phyloP scores from a whole-genome alignment of 2,113 vertebrate genomes.

The Seriola quinqueradiata region DNA sequence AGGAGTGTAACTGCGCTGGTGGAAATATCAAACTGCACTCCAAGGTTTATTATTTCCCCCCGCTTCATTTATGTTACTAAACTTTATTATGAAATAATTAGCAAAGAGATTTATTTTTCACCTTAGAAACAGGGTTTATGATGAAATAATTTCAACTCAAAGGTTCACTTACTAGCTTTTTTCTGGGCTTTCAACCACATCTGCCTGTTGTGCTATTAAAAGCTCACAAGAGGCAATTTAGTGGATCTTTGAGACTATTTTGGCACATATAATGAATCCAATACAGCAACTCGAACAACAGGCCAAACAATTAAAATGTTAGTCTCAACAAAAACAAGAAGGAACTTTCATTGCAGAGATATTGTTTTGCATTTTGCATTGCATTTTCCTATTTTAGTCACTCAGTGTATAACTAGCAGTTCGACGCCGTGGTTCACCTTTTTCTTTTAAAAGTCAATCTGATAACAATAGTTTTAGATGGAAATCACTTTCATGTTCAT shows the following conservation, averaged over 20 bases:
- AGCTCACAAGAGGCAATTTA: not conserved
- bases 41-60: not conserved
- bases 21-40: not conserved
- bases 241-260: not conserved
- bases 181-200: not conserved
- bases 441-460: not conserved
- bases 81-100: not conserved
- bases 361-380: not conserved
- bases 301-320: not conserved
- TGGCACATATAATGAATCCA: not conserved
- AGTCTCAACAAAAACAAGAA: not conserved
- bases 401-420: not conserved
- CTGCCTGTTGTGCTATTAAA: not conserved
- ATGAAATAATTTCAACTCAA: not conserved
- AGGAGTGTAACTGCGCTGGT: conserved; percentile 36
- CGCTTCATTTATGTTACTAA: not conserved
- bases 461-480: not conserved
- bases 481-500: not conserved
- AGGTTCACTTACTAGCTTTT: too few relatives aligned
- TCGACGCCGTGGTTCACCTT: not conserved
- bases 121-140: not conserved
- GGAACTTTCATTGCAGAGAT: not conserved
- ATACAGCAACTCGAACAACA: not conserved
- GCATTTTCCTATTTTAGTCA: not conserved
- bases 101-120: not conserved